These are phyloP conservation scores for Axinella damicornis DNA, from an alignment of 37 sponge, comb jelly and placozoan genomes.

Conservation along the genomic window DNA sequence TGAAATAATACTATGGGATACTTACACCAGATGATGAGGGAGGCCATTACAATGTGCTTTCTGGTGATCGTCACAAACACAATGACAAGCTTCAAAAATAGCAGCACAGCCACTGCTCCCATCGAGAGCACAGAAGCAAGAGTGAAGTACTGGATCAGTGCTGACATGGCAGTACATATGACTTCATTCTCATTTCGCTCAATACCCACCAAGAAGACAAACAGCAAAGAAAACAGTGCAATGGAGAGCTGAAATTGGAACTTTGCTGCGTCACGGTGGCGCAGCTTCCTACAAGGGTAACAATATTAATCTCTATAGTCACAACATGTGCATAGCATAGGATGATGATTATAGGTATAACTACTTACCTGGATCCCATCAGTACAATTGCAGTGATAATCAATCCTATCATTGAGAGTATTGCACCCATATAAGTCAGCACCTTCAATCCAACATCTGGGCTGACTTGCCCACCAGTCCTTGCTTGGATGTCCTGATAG, in stretches of 20 bases:
- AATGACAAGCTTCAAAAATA: conserved; percentile 39
- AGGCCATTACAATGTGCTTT: conserved; percentile 13
- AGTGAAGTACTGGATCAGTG: conserved; percentile 48
- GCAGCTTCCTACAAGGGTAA: conserved; percentile 26
- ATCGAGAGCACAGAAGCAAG: conserved; percentile 49
- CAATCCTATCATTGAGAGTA: conserved; percentile 32
- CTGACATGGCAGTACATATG: conserved; percentile 36
- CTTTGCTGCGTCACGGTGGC: conserved; percentile 21
- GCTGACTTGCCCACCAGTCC: too few species aligned
- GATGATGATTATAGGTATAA: too few species aligned
- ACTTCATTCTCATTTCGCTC: conserved; percentile 17
- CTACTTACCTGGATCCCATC: conserved; percentile 25
- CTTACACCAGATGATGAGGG: conserved; percentile 59
- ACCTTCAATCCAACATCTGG: conserved; percentile 9
- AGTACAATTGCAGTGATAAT: conserved; percentile 12
- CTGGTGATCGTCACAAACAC: conserved; percentile 29
- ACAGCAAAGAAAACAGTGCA: conserved; percentile 30
- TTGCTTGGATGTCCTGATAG: too few species aligned
- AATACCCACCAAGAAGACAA: conserved; percentile 58
- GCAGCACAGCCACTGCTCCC: conserved; percentile 49
- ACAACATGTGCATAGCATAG: too few species aligned
- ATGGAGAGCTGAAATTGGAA: conserved; percentile 36
- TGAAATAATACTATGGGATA: not conserved
- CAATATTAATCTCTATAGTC: not conserved
- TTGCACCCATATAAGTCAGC: conserved; percentile 32